Evolutionary conservation across 1,140 invertebrate genomes (phyloP), one percentile per base, ranked within the genome.

Genomic region (Littorina saxatilis): DNA sequence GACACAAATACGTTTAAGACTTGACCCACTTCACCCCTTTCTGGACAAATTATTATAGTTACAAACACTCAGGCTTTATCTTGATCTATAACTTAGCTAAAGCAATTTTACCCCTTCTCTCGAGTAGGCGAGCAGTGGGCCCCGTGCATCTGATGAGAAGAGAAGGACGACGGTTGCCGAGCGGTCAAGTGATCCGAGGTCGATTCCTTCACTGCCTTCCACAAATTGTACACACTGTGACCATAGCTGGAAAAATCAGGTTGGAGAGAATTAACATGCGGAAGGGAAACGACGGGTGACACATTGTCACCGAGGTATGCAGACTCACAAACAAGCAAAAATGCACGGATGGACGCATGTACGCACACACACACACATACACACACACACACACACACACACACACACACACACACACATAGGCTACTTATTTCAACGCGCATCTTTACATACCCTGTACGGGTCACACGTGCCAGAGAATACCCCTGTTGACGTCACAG

Each of bases 21-120:
- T n/a, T n/a, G n/a, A n/a, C n/a, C n/a, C n/a, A n/a, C n/a, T n/a
- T n/a, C n/a, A n/a, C n/a, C n/a, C n/a, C n/a, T n/a, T n/a, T n/a
- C n/a, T n/a, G n/a, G n/a, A n/a, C n/a, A n/a, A n/a, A n/a, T n/a
- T n/a, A n/a, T n/a, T n/a, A n/a, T n/a, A n/a, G n/a, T n/a, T n/a
- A n/a, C n/a, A n/a, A n/a, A n/a, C n/a, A n/a, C n/a, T n/a, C n/a
- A n/a, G n/a, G n/a, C n/a, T n/a, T n/a, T n/a, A n/a, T n/a, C n/a
- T n/a, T n/a, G n/a, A n/a, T n/a, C n/a, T n/a, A n/a, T n/a, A n/a
- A n/a, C n/a, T n/a, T n/a, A n/a, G n/a, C n/a, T n/a, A n/a, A n/a
- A n/a, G n/a, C n/a, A n/a, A n/a, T n/a, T n/a, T 58, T 7, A 76
- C 74, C 50, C 50, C 74, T 58, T 76, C 74, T 76, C 74, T 76